Conservation (phyloP, 2,113 vertebrate species). For the Okapia johnstoni region DNA sequence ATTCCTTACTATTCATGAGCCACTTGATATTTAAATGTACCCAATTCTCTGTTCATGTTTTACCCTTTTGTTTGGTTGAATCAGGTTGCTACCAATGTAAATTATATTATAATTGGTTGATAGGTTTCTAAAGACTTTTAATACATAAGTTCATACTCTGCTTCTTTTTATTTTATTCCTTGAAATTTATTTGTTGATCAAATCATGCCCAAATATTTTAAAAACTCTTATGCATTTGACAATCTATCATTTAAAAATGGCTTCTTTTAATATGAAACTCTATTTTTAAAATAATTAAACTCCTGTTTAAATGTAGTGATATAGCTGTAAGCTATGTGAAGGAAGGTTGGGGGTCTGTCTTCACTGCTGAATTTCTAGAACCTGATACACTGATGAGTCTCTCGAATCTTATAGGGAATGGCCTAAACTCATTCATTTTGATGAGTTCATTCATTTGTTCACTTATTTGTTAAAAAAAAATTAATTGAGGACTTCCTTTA, state of each 20-base stretch:
- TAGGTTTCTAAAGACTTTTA: not conserved
- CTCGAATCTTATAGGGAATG: not conserved
- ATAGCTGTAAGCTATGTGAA: not conserved
- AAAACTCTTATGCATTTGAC: slow-evolving; percentile 20
- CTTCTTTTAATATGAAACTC: slow-evolving; percentile 23
- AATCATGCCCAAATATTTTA: not conserved
- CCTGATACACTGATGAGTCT: not conserved
- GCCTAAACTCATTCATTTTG: not conserved
- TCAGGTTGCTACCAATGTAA: not conserved
- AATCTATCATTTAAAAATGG: not conserved
- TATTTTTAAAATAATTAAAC: not conserved
- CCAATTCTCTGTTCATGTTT: not conserved
- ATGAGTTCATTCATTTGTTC: not conserved
- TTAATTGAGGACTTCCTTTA: not conserved
- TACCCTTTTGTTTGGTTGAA: slow-evolving; percentile 4
- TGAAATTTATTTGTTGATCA: slow-evolving; percentile 8
- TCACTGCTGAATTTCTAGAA: not conserved
- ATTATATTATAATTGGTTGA: not conserved
- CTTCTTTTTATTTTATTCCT: not conserved
- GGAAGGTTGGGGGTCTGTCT: not conserved
- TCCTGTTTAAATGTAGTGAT: not conserved
- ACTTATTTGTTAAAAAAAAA: not conserved
- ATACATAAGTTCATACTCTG: not conserved
- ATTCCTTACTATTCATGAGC: not conserved
- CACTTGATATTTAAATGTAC: not conserved